Evolutionary conservation across 2,888 invertebrate species (phyloP).

Genomic region (Sesia apiformis): DNA sequence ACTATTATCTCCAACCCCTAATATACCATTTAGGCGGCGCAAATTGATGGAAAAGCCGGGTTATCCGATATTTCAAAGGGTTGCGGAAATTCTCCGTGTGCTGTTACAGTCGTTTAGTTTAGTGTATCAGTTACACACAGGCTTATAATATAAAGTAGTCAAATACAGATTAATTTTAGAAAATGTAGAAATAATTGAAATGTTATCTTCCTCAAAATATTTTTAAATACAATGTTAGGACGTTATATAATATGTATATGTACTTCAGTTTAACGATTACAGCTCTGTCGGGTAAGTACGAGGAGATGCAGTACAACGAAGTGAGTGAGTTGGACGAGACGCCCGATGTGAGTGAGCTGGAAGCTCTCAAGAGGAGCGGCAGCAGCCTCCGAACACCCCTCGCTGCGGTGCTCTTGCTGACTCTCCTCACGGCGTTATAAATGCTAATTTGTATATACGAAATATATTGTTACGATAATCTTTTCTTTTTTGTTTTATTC

Average conservation of each 20-base stretch:
- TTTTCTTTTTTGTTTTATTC: constrained; percentile 32
- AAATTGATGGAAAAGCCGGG: background rate
- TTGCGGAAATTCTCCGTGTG: background rate
- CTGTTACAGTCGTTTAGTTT: too few species aligned
- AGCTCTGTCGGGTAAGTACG: constrained; percentile 64
- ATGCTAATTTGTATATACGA: constrained; percentile 61
- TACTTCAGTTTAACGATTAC: constrained; percentile 14
- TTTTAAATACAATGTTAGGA: too few species aligned
- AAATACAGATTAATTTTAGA: too few species aligned
- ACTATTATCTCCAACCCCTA: too few species aligned
- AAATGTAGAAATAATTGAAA: too few species aligned
- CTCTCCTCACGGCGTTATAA: constrained; percentile 49
- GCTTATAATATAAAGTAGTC: too few species aligned
- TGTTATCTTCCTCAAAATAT: too few species aligned
- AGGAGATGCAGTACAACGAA: constrained; percentile 67
- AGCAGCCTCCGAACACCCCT: constrained; percentile 18
- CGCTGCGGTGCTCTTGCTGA: constrained; percentile 28
- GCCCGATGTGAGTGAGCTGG: constrained; percentile 61
- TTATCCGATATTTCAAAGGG: background rate
- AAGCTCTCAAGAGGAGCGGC: constrained; percentile 57
- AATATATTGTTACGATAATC: constrained; percentile 65
- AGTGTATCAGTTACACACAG: too few species aligned
- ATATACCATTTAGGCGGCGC: background rate
- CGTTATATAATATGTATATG: too few species aligned
- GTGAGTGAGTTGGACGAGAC: constrained; percentile 53